Evolutionary conservation across 2,797 vertebrate genomes (phyloP), one percentile per base, ranked within the genome.

Genomic region (Cygnus olor): DNA sequence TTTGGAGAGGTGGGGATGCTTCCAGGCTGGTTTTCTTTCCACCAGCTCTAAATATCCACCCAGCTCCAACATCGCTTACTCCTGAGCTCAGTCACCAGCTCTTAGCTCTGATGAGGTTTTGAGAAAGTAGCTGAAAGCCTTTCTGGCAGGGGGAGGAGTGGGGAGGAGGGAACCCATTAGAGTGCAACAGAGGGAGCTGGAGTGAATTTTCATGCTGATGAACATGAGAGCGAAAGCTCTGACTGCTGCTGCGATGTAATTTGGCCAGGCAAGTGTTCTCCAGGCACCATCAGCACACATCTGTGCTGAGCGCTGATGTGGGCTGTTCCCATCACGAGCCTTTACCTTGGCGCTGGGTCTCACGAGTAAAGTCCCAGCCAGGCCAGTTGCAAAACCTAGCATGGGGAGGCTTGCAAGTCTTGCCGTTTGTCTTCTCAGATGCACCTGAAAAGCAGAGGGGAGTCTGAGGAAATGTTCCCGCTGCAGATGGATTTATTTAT

Each of bases 171-270:
- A 79, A 42, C 34, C 73, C 60, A 80, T 92, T 86, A 81, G 30
- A 92, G 80, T 20, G 38, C 40, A 90, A 20, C 40, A 79, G 45
- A 71, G 47, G 49, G 80, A 80, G 36, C 60, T 76, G 77, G 47
- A 77, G 44, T 70, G 88, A 72, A 76, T 94, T 93, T 95, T 86
- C 74, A 9, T 45, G 60, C 63, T 95, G 80, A 93, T 94, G 73
- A 92, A 63, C 49, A 64, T 71, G 70, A 42, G 77, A 88, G 70
- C 45, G 60, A 85, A 91, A 95, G 68, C 78, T 78, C 64, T 78
- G 80, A 68, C 32, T 88, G 86, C 81, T 82, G 80, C 85, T 82
- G 83, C 2, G 7, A 47, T 84, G 85, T 82, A 74, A 84, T 91
- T 63, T 90, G 94, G 56, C 56, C 71, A 63, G 83, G 77, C 42